Evolutionary conservation across 1,140 invertebrate species (phyloP).

Genomic region (Eurosta solidaginis): DNA sequence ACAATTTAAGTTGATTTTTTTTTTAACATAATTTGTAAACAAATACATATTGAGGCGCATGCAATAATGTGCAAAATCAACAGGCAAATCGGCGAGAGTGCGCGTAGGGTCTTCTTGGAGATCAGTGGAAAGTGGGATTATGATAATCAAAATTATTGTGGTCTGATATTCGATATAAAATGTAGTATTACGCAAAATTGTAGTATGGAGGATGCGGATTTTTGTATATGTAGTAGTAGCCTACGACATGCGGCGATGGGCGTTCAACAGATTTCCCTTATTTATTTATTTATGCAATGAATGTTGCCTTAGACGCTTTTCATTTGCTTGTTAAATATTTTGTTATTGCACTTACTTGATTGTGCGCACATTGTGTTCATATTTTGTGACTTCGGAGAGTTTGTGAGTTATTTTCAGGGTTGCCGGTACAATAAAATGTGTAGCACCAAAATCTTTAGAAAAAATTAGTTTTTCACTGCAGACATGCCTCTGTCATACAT

Average conservation of each 20-base stretch:
- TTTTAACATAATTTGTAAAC: background rate
- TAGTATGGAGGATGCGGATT: background rate
- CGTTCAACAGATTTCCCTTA: background rate
- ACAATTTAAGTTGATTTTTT: background rate
- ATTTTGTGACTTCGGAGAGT: background rate
- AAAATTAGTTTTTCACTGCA: too few species aligned
- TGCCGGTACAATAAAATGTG: too few species aligned
- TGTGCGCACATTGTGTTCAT: background rate
- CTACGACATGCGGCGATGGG: background rate
- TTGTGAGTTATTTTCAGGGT: too few species aligned
- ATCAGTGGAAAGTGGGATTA: background rate
- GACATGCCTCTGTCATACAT: too few species aligned
- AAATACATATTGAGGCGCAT: background rate
- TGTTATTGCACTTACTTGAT: background rate
- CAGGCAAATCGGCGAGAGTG: background rate
- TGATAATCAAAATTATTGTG: background rate
- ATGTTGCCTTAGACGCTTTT: background rate
- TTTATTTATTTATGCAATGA: slow-evolving; percentile 10
- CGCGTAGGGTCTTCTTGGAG: background rate
- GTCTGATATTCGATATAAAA: background rate
- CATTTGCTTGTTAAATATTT: too few species aligned
- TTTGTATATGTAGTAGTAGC: too few species aligned
- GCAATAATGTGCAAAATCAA: background rate
- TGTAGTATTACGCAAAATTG: background rate
- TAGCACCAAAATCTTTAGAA: too few species aligned